A percentile compares a stretch with the other conserved stretches of the same genome.
Conservation (phyloP, 1,140 invertebrate species). For the Trichoplusia ni region DNA sequence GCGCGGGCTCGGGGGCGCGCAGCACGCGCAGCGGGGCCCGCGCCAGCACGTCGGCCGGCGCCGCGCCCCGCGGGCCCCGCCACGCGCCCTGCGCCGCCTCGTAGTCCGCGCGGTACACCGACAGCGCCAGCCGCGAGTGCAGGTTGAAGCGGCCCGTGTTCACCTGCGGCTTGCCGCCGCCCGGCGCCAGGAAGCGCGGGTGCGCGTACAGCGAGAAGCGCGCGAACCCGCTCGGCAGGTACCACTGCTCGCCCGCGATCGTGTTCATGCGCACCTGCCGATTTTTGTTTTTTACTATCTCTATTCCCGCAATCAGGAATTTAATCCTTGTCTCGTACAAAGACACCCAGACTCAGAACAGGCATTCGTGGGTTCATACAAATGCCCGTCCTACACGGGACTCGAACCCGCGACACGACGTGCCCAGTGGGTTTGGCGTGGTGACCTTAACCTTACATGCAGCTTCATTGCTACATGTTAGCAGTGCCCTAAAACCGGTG, state of each 20-base stretch:
- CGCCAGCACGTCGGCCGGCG: conserved; percentile 50
- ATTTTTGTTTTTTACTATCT: no score
- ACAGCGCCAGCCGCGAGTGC: conserved; percentile 86
- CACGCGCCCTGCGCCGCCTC: conserved; percentile 69
- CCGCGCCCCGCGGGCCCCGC: conserved; percentile 55
- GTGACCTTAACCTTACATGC: no score
- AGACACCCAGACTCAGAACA: no score
- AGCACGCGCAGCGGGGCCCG: conserved; percentile 20
- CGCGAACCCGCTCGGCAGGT: conserved; percentile 90
- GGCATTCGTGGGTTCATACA: no score
- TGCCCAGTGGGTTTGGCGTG: no score
- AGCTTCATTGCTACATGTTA: no score
- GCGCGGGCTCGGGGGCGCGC: conserved; percentile 47
- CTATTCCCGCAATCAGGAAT: no score
- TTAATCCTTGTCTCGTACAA: no score
- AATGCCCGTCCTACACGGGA: no score
- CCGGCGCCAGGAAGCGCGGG: conserved; percentile 83
- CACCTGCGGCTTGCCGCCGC: conserved; percentile 82
- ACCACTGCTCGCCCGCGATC: conserved; percentile 90
- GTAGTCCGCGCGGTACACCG: conserved; percentile 93
- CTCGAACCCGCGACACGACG: no score
- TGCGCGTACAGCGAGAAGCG: conserved; percentile 83
- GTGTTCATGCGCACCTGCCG: conserved; percentile 93
- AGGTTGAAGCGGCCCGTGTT: conserved; percentile 91
- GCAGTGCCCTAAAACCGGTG: no score